Evolutionary conservation across 2,797 vertebrate genomes (phyloP).

Genomic region (Hydrocynus forskahlii): DNA sequence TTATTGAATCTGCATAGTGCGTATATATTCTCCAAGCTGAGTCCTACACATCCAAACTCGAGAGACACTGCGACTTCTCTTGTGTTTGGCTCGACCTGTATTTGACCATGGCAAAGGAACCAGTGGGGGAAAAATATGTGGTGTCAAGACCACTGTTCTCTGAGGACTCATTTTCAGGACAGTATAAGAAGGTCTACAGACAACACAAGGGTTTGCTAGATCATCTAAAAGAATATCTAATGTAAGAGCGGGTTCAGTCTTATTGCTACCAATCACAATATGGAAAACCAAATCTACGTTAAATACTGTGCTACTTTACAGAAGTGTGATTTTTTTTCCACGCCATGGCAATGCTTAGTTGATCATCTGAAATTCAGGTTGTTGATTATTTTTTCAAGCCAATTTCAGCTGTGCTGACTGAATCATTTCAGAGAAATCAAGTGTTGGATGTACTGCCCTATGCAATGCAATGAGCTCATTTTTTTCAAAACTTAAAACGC

Average conservation of each 20-base stretch:
- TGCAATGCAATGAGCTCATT: no score
- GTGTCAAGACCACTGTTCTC: slow-evolving; percentile 82
- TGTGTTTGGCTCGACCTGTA: not conserved
- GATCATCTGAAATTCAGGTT: no score
- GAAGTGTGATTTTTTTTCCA: no score
- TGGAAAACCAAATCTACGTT: not conserved
- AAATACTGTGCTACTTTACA: not conserved
- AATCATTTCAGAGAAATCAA: not conserved
- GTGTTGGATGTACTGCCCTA: no score
- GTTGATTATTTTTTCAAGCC: no score
- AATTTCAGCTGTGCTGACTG: not conserved
- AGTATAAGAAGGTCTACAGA: slow-evolving; percentile 78
- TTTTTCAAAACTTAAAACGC: no score
- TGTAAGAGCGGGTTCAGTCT: slow-evolving; percentile 72
- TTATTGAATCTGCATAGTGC: slow-evolving; percentile 23
- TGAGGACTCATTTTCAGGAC: slow-evolving; percentile 76
- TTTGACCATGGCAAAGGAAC: slow-evolving; percentile 67
- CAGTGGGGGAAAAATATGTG: slow-evolving; percentile 78
- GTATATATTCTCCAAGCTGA: slow-evolving; percentile 11
- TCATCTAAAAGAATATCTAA: slow-evolving; percentile 75
- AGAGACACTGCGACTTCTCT: not conserved
- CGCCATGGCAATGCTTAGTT: not conserved
- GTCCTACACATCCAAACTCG: not conserved
- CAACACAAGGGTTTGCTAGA: slow-evolving; percentile 77
- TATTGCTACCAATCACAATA: not conserved